These are phyloP conservation scores for Neosilurus mollespiculum DNA, from an alignment of 2,797 vertebrate genomes.

Conservation along the genomic window DNA sequence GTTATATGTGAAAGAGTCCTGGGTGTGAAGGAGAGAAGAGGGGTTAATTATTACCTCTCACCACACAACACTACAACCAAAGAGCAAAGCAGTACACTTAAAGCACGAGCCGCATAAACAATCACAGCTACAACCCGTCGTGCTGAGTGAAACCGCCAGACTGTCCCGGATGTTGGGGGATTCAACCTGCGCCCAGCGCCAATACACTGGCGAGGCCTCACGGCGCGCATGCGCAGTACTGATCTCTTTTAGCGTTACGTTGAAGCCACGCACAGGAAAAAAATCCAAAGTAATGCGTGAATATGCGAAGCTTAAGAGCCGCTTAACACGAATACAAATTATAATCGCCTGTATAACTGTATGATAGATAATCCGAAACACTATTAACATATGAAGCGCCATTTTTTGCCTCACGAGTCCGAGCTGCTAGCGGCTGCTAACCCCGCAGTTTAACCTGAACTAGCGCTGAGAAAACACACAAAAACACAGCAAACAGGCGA, in stretches of 20 bases:
- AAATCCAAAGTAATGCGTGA: not conserved
- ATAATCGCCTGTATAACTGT: not conserved
- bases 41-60: not conserved
- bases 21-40: not conserved
- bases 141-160: not conserved
- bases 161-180: no score
- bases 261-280: not conserved
- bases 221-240: not conserved
- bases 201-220: not conserved
- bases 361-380: not conserved
- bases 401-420: not conserved
- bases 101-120: not conserved
- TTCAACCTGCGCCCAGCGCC: no score
- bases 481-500: not conserved
- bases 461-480: not conserved
- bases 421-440: not conserved
- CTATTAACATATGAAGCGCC: not conserved
- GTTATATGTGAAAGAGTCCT: not conserved
- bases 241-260: no score
- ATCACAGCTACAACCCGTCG: not conserved
- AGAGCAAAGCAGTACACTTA: not conserved
- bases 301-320: fast-evolving
- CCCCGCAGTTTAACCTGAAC: not conserved
- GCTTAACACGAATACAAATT: not conserved
- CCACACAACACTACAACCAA: not conserved